A percentile compares a stretch with the other conserved stretches of the same genome.
phyloP scores from a whole-genome alignment of 2,797 vertebrate species.

The Melanotaenia nigrans region DNA sequence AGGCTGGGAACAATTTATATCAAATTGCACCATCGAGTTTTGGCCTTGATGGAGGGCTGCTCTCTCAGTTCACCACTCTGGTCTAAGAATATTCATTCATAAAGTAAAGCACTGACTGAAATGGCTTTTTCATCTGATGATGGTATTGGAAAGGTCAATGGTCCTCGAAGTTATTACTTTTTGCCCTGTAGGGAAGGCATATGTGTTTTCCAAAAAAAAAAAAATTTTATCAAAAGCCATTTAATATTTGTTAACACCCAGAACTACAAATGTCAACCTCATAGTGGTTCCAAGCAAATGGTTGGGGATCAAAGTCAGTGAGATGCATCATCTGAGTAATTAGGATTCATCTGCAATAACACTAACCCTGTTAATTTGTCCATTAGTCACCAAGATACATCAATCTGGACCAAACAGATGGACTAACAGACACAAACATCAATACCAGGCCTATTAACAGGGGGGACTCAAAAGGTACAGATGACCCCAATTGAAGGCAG shows the following conservation, averaged over 20 bases:
- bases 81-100: constrained; percentile 1
- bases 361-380: neutral
- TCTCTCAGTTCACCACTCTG: neutral
- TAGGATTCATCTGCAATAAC: neutral
- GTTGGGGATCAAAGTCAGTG: neutral
- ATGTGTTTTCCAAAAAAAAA: neutral
- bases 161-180: neutral
- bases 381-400: neutral
- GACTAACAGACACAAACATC: no score
- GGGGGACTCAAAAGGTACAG: neutral
- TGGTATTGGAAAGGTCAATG: constrained; percentile 3
- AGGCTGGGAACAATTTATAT: neutral
- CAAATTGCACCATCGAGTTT: neutral
- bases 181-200: neutral
- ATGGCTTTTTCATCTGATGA: neutral
- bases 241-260: neutral
- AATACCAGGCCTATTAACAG: neutral
- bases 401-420: neutral
- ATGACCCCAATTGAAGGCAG: neutral
- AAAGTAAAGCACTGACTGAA: neutral
- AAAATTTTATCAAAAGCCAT: neutral
- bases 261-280: constrained; percentile 1
- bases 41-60: neutral
- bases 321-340: neutral
- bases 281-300: neutral